These are phyloP conservation scores for Phainopepla nitens DNA, from an alignment of 2,113 vertebrate species.

Conservation along the genomic window DNA sequence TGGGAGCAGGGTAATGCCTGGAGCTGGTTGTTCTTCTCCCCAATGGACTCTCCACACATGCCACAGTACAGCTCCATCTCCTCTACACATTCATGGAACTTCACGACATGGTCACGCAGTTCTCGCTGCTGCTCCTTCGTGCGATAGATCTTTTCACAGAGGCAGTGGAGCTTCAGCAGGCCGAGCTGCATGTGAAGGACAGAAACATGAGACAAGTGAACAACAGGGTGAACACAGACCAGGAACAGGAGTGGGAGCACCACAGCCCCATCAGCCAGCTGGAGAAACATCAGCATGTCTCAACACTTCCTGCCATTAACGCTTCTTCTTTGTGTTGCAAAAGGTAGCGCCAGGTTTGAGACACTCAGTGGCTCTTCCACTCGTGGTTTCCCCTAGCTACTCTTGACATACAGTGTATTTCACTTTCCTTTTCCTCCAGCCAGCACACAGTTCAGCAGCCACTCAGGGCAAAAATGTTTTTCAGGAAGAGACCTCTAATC, in stretches of 20 bases:
- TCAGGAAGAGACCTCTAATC: background rate
- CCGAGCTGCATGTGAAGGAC: conserved; percentile 74
- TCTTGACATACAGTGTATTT: background rate
- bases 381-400: background rate
- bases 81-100: conserved; percentile 96
- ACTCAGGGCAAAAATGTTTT: background rate
- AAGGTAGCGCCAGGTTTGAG: background rate
- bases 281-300: background rate
- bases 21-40: conserved; percentile 93
- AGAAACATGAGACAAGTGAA: background rate
- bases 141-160: conserved; percentile 88
- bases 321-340: background rate
- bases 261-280: background rate
- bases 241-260: background rate
- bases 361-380: background rate
- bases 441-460: background rate
- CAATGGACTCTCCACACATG: conserved; percentile 97
- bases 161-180: conserved; percentile 88
- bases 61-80: conserved; percentile 98
- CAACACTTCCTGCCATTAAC: background rate
- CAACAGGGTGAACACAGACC: background rate
- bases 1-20: conserved; percentile 97
- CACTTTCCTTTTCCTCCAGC: background rate
- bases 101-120: conserved; percentile 90
- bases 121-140: conserved; percentile 83